A percentile compares a stretch with the other conserved stretches of the same genome.
These are phyloP conservation scores for Synanthedon formicaeformis DNA, from an alignment of 2,888 invertebrate species.

Conservation along the genomic window DNA sequence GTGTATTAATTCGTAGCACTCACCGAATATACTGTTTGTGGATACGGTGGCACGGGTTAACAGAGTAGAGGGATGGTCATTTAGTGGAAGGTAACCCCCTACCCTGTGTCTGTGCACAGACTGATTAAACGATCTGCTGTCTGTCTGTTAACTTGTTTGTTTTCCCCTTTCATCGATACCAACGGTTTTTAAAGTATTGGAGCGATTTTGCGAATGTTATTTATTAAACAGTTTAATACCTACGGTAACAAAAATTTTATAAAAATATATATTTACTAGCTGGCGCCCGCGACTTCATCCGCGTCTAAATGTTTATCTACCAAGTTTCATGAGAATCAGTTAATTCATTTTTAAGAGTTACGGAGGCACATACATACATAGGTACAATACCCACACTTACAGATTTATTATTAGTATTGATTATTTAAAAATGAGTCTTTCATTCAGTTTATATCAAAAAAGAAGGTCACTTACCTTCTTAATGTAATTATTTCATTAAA, in stretches of 20 bases:
- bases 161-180: constrained; percentile 33
- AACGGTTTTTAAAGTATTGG: constrained; percentile 13
- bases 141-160: constrained; percentile 52
- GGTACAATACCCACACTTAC: too few species aligned
- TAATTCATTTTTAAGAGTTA: too few species aligned
- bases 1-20: constrained; percentile 35
- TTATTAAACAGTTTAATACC: constrained; percentile 17
- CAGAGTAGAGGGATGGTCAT: constrained; percentile 65
- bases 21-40: constrained; percentile 63
- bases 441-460: background rate
- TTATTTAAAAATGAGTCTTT: constrained; percentile 2
- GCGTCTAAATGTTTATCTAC: too few species aligned
- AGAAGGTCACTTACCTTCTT: too few species aligned
- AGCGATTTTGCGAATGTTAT: constrained; percentile 3
- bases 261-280: too few species aligned
- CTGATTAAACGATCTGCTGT: constrained; percentile 64
- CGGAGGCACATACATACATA: too few species aligned
- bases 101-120: constrained; percentile 47
- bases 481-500: too few species aligned
- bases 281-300: too few species aligned
- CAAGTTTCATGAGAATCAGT: too few species aligned
- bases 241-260: too few species aligned
- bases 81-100: constrained; percentile 54
- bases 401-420: too few species aligned
- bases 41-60: constrained; percentile 65